Conservation (phyloP, 2,797 vertebrate genomes). For the Menidia menidia region DNA sequence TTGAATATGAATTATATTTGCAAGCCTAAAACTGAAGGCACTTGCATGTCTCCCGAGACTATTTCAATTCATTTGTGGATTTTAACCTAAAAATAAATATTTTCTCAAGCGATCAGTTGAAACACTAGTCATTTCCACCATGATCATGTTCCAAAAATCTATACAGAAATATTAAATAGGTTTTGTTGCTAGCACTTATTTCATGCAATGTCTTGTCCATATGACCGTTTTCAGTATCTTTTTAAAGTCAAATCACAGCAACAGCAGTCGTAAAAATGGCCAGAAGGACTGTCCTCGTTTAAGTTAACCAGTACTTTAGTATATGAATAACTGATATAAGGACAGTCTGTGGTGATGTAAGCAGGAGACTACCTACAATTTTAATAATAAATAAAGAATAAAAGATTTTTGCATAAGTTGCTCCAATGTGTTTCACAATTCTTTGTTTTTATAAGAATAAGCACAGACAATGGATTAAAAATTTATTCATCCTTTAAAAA, state of each 20-base stretch:
- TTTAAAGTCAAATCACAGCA: constrained; percentile 14
- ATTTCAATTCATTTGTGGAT: constrained; percentile 39
- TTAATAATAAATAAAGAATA: not conserved
- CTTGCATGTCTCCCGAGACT: constrained; percentile 23
- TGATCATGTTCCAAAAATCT: constrained; percentile 47
- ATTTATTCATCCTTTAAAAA: not conserved
- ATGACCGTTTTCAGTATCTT: constrained; percentile 13
- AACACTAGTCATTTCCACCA: constrained; percentile 59
- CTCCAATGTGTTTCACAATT: not conserved
- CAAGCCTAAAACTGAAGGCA: not conserved
- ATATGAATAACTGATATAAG: not conserved
- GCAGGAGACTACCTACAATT: not conserved
- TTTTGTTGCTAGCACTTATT: constrained; percentile 59
- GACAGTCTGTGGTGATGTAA: not conserved
- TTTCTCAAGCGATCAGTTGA: constrained; percentile 60
- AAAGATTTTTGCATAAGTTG: not conserved
- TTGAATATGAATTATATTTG: constrained; percentile 28
- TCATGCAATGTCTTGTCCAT: constrained; percentile 26
- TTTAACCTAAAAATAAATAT: constrained; percentile 63
- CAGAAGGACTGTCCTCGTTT: not conserved
- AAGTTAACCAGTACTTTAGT: not conserved
- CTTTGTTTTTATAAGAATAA: constrained; percentile 4
- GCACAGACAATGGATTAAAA: not conserved
- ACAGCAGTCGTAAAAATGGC: constrained; percentile 7
- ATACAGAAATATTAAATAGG: constrained; percentile 61